Evolutionary conservation across 2,797 vertebrate species (phyloP).

Genomic region (Tragopan temminckii): DNA sequence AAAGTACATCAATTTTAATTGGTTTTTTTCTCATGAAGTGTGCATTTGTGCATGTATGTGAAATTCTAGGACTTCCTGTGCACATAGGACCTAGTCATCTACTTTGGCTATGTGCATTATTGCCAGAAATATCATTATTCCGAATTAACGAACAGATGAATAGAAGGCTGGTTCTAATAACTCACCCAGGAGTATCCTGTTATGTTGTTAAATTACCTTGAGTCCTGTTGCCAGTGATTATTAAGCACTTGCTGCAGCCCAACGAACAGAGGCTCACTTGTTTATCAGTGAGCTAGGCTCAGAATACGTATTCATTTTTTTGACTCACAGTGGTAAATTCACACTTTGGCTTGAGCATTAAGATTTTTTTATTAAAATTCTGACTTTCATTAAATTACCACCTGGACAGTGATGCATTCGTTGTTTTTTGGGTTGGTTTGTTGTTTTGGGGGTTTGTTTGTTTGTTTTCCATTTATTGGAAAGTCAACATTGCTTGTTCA

Average conservation of each 20-base stretch:
- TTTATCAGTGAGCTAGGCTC: neutral
- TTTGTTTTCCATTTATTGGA: neutral
- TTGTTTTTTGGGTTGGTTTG: too few relatives aligned
- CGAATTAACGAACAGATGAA: neutral
- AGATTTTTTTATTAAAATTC: neutral
- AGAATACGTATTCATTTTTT: neutral
- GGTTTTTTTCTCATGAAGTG: neutral
- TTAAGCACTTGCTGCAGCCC: neutral
- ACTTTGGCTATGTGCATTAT: neutral
- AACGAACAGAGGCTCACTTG: neutral
- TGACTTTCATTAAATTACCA: neutral
- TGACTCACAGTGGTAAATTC: neutral
- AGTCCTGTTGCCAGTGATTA: neutral
- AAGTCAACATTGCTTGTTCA: neutral
- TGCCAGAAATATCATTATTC: neutral
- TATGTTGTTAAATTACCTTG: neutral
- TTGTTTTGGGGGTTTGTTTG: too few relatives aligned
- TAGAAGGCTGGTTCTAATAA: neutral
- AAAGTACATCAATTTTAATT: neutral
- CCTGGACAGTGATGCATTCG: neutral
- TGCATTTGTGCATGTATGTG: neutral
- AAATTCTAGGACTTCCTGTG: neutral
- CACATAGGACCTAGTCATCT: neutral
- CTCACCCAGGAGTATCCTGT: rapidly evolving
- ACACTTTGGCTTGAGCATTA: neutral